Conservation (phyloP, 2,797 vertebrate species). For the Gymnoscopelus microlampas region DNA sequence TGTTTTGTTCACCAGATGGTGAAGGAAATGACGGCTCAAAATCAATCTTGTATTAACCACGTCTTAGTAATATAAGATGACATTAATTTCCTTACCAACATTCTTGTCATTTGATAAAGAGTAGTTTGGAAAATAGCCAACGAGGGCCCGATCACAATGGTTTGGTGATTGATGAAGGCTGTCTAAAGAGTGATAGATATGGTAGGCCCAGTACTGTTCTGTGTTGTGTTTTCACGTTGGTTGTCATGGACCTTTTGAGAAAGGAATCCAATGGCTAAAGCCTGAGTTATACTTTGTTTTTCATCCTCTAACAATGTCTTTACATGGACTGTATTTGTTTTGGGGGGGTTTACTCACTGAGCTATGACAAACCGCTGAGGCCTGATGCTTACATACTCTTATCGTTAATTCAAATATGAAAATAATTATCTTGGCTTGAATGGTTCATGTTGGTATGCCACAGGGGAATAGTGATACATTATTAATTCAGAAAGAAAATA, state of each 20-base stretch:
- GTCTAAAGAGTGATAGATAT: constrained; percentile 12
- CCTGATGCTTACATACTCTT: neutral
- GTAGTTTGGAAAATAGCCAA: constrained; percentile 5
- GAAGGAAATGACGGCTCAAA: constrained; percentile 42
- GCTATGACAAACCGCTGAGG: neutral
- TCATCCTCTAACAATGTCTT: neutral
- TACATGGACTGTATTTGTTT: neutral
- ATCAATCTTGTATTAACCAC: constrained; percentile 49
- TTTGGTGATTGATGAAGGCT: constrained; percentile 36
- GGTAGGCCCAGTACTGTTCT: constrained; percentile 9
- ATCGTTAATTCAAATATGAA: too few species aligned
- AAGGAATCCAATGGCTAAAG: neutral
- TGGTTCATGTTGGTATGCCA: too few species aligned
- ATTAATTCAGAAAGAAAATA: neutral
- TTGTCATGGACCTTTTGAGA: constrained; percentile 8
- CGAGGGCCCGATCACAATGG: constrained; percentile 19
- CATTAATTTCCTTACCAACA: constrained; percentile 45
- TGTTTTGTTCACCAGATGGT: constrained; percentile 28
- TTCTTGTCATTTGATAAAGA: constrained; percentile 35
- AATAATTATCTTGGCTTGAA: too few species aligned
- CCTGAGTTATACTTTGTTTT: too few species aligned
- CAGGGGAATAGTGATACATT: too few species aligned
- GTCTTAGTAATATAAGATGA: constrained; percentile 45
- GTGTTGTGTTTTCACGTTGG: constrained; percentile 5
- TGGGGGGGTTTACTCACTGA: neutral